A percentile compares a stretch with the other conserved stretches of the same genome.
These are phyloP conservation scores for Misgurnus anguillicaudatus DNA, from an alignment of 2,113 vertebrate species.

Conservation along the genomic window DNA sequence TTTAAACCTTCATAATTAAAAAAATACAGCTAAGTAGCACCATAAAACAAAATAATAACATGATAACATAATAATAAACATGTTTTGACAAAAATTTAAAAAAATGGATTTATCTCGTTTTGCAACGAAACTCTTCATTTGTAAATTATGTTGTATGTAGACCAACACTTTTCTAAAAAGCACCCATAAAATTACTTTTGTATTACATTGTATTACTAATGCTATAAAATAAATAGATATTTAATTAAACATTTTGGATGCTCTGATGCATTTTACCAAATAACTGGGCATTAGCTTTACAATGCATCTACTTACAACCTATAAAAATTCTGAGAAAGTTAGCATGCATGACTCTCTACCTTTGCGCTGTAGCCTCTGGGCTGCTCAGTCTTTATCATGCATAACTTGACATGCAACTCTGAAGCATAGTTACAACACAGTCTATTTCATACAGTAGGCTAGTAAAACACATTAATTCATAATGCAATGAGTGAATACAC, in stretches of 20 bases:
- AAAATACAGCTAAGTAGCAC: too few relatives aligned
- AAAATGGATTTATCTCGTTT: too few relatives aligned
- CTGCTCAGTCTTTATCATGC: background rate
- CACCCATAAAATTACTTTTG: background rate
- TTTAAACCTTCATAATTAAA: too few relatives aligned
- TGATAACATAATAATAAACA: too few relatives aligned
- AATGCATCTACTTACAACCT: conserved; percentile 22
- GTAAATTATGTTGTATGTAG: background rate
- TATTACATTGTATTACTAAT: conserved; percentile 44
- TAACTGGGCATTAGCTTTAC: conserved; percentile 53
- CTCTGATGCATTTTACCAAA: conserved; percentile 47
- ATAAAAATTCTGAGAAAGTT: background rate
- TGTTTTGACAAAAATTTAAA: too few relatives aligned
- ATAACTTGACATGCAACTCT: conserved; percentile 20
- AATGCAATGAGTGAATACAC: background rate
- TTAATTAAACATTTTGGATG: conserved; percentile 39
- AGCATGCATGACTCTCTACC: background rate
- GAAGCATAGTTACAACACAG: background rate
- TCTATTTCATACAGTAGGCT: background rate
- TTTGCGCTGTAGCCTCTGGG: background rate
- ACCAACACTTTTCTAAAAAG: conserved; percentile 1
- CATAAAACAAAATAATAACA: too few relatives aligned
- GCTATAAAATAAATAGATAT: conserved; percentile 25
- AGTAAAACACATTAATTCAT: background rate
- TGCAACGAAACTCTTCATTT: too few relatives aligned